These are phyloP conservation scores for Gambusia affinis DNA, from an alignment of 2,113 vertebrate species.

Conservation along the genomic window DNA sequence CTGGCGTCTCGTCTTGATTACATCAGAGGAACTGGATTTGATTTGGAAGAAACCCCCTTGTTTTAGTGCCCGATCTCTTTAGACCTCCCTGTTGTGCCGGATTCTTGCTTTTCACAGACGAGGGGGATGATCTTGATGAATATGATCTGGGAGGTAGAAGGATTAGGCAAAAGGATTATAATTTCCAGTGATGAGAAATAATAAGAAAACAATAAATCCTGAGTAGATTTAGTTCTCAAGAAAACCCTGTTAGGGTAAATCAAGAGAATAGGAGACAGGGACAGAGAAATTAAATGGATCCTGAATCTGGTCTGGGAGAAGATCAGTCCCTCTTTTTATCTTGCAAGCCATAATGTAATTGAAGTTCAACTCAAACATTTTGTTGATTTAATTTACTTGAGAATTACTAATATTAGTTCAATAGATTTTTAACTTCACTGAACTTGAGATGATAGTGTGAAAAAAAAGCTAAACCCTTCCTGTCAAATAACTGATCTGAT, in stretches of 20 bases:
- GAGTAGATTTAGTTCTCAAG: conserved; percentile 83
- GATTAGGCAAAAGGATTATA: conserved; percentile 79
- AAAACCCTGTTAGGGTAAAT: conserved; percentile 81
- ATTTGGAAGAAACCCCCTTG: conserved; percentile 75
- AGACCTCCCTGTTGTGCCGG: conserved; percentile 62
- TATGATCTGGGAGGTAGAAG: conserved; percentile 74
- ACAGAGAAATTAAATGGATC: conserved; percentile 69
- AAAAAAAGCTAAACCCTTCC: not conserved
- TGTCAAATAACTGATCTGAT: not conserved
- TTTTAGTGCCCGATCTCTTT: conserved; percentile 53
- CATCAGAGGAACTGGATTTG: conserved; percentile 78
- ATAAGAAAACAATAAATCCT: conserved; percentile 81
- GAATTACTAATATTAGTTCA: not conserved
- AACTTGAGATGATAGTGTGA: not conserved
- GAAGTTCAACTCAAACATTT: not conserved
- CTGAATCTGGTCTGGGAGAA: conserved; percentile 32
- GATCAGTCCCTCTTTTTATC: conserved; percentile 5
- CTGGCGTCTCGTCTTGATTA: conserved; percentile 78
- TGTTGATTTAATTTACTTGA: not conserved
- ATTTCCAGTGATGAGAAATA: conserved; percentile 78
- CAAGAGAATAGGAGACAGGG: conserved; percentile 67
- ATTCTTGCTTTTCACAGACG: conserved; percentile 69
- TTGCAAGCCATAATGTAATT: not conserved
- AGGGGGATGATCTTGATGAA: conserved; percentile 76
- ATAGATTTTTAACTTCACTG: not conserved